Conservation (phyloP, 2,113 vertebrate species). For the Corythaixoides concolor region DNA sequence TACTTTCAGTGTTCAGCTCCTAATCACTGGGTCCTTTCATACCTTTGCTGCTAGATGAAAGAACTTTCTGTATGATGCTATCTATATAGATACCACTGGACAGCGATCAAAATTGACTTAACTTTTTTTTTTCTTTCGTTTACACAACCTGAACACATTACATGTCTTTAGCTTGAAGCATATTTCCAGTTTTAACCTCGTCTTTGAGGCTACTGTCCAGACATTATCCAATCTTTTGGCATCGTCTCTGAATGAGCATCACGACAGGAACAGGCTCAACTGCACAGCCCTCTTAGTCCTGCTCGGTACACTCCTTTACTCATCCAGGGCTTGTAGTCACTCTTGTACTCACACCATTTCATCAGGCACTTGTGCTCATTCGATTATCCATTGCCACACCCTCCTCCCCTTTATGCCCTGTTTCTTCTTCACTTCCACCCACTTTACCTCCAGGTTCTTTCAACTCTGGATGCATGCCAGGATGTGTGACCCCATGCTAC, state of each 20-base stretch:
- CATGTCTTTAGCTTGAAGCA: neutral
- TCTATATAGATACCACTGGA: neutral
- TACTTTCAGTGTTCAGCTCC: neutral
- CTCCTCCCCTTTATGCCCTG: neutral
- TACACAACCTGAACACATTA: neutral
- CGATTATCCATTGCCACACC: neutral
- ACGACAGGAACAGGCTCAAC: neutral
- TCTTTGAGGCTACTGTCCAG: neutral
- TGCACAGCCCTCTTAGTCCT: neutral
- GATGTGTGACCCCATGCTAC: rapidly evolving
- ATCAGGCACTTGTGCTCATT: neutral
- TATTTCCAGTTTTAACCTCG: neutral
- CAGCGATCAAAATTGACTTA: neutral
- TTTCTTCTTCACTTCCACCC: neutral
- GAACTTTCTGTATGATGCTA: neutral
- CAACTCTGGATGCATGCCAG: neutral
- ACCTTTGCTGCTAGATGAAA: neutral
- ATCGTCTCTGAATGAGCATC: neutral
- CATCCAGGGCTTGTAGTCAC: neutral
- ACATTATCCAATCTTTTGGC: neutral
- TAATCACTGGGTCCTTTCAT: neutral
- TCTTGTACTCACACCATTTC: neutral
- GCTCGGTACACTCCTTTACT: neutral
- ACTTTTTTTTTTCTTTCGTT: neutral
- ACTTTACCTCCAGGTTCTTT: neutral